Evolutionary conservation across 2,888 invertebrate genomes (phyloP), one percentile per base, ranked within the genome.

Genomic region (Macaria liturata): DNA sequence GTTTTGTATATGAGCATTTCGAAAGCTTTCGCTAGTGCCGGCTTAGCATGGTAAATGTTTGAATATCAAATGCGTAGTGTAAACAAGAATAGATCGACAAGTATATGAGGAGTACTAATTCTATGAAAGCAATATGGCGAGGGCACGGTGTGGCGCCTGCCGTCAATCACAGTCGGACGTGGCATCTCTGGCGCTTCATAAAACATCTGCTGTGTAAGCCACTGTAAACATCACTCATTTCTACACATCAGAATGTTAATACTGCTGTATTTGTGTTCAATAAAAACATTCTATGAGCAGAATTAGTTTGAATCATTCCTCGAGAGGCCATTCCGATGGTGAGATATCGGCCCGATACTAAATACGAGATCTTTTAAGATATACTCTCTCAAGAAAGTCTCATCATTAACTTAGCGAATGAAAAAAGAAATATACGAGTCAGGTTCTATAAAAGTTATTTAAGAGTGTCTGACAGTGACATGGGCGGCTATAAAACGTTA

Each of bases 161-260:
- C 72, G 85, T 86, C 87, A 83, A 84, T 88, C 87, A 86, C 68
- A 66, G 78, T 78, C 80, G 75, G 84, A 78, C 81, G 78, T 72
- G 69, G 73, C 76, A 81, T 82, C 83, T 81, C 77, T 80, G 74
- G 72, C 74, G 74, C 74, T 70, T 74, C 72, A 77, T 75, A 78
- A 75, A 79, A 80, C 81, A 77, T 74, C 69, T 76, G 73, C 68
- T 57, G 64, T 68, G 57, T 55, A 65, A 67, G 65, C 61, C 59
- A 32, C 61, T 58, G 61, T 70, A 70, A 75, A 72, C 73, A 70
- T 68, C 64, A 67, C 66, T 67, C 65, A 74, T 64, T 58, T 52
- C 55, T 59, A 53, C 62, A 68, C 57, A 62, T 45, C 66, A 62
- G 63, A 59, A 68, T 68, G 66, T 69, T 68, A 69, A 70, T 69